Evolutionary conservation across 2,797 vertebrate genomes (phyloP).

Genomic region (Poecilia velifera): DNA sequence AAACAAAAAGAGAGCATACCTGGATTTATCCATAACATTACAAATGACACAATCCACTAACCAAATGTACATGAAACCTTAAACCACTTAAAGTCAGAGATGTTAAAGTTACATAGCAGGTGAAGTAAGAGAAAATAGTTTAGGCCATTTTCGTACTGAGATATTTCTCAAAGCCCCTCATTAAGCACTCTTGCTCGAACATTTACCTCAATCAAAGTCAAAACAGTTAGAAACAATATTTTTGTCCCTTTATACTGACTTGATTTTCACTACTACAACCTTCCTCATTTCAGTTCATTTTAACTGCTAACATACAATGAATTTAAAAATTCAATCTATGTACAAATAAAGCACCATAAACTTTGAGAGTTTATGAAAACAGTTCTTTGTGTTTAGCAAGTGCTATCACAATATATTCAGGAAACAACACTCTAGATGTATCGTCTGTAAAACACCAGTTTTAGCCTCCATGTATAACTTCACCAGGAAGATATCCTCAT

Average conservation of each 20-base stretch:
- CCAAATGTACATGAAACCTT: constrained; percentile 38
- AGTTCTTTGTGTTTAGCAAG: constrained; percentile 41
- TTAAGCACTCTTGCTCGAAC: constrained; percentile 32
- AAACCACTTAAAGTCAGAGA: constrained; percentile 32
- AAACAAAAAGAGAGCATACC: constrained; percentile 32
- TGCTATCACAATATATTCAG: constrained; percentile 40
- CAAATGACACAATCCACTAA: constrained; percentile 35
- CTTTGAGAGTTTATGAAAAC: constrained; percentile 46
- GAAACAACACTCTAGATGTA: constrained; percentile 38
- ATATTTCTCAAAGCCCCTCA: constrained; percentile 28
- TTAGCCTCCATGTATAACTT: constrained; percentile 33
- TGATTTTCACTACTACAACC: constrained; percentile 37
- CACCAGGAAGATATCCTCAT: constrained; percentile 27
- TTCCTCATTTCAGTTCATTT: constrained; percentile 26
- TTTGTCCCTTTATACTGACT: constrained; percentile 37
- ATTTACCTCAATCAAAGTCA: constrained; percentile 30
- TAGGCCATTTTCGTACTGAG: constrained; percentile 45
- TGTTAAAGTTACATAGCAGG: constrained; percentile 17
- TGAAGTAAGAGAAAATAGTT: constrained; percentile 28
- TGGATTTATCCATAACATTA: constrained; percentile 27
- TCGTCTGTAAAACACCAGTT: constrained; percentile 27
- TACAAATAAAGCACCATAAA: constrained; percentile 67
- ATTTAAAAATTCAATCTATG: constrained; percentile 34
- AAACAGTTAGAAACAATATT: constrained; percentile 32
- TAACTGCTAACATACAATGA: constrained; percentile 35